These are phyloP conservation scores for Tarsius wallacei DNA, from an alignment of 2,797 vertebrate genomes.

Conservation along the genomic window DNA sequence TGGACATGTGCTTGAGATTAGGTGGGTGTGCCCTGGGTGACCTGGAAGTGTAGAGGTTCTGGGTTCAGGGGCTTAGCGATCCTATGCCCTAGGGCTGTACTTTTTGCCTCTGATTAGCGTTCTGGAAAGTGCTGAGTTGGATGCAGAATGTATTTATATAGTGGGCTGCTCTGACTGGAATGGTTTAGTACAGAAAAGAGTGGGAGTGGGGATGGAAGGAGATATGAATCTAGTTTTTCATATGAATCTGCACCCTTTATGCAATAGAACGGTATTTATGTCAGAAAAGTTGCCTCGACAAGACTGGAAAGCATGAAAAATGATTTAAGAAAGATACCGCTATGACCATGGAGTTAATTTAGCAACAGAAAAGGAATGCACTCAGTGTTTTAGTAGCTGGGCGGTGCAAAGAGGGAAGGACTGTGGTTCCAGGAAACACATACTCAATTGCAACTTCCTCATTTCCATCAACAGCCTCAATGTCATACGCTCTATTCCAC, in stretches of 20 bases:
- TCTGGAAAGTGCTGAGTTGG: neutral
- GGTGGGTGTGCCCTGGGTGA: neutral
- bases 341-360: neutral
- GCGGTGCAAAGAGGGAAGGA: neutral
- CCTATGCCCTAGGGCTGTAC: neutral
- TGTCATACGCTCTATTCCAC: neutral
- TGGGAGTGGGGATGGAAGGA: neutral
- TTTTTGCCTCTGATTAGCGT: neutral
- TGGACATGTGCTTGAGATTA: neutral
- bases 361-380: neutral
- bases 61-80: neutral
- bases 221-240: conserved; percentile 28
- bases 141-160: neutral
- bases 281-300: neutral
- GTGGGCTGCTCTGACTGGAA: neutral
- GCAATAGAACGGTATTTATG: neutral
- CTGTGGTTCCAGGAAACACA: neutral
- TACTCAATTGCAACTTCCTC: neutral
- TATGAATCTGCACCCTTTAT: neutral
- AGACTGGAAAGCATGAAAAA: neutral
- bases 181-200: conserved; percentile 50
- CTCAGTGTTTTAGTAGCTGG: neutral
- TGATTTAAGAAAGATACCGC: neutral
- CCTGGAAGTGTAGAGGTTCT: neutral
- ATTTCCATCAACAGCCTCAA: neutral